Conservation (phyloP, 2,888 invertebrate genomes). For the Coleophora flavipennella region DNA sequence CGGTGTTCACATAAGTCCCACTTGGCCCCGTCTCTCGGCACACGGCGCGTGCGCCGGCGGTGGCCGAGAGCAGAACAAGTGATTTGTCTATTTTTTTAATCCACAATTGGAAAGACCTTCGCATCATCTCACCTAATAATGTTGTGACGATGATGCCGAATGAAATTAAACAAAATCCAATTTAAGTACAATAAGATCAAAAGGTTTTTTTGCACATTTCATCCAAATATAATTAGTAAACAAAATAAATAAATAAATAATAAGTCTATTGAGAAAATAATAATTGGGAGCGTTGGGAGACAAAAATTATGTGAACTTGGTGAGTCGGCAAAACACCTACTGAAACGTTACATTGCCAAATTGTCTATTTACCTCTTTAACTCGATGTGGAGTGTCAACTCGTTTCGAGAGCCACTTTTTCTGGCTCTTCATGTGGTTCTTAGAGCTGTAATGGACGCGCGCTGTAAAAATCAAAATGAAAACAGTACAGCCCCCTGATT, state of each 20-base stretch:
- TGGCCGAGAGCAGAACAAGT: slow-evolving; percentile 32
- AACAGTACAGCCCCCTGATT: too few species aligned
- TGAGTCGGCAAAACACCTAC: slow-evolving; percentile 40
- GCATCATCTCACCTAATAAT: too few species aligned
- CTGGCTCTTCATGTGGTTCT: slow-evolving; percentile 48
- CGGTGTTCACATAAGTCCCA: slow-evolving; percentile 45
- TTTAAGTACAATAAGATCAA: too few species aligned
- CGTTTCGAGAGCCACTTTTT: slow-evolving; percentile 42
- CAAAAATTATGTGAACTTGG: slow-evolving; percentile 36
- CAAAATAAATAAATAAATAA: too few species aligned
- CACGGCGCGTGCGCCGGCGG: slow-evolving; percentile 6
- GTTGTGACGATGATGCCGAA: too few species aligned
- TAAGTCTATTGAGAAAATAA: too few species aligned
- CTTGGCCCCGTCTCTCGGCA: slow-evolving; percentile 32
- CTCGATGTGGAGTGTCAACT: slow-evolving; percentile 14
- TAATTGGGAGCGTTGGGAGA: too few species aligned
- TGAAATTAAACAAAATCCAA: too few species aligned
- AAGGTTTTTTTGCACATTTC: too few species aligned
- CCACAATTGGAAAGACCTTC: too few species aligned
- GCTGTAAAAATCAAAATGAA: slow-evolving; percentile 36
- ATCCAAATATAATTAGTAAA: too few species aligned
- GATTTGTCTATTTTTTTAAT: too few species aligned
- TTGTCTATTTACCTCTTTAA: slow-evolving; percentile 48
- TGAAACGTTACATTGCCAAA: slow-evolving; percentile 49
- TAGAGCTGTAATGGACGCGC: slow-evolving; percentile 51